Percentiles rank a stretch among this genome's conserved stretches.
phyloP scores from a whole-genome alignment of 2,888 invertebrate genomes.

The Hydroisotoma schaefferi region DNA sequence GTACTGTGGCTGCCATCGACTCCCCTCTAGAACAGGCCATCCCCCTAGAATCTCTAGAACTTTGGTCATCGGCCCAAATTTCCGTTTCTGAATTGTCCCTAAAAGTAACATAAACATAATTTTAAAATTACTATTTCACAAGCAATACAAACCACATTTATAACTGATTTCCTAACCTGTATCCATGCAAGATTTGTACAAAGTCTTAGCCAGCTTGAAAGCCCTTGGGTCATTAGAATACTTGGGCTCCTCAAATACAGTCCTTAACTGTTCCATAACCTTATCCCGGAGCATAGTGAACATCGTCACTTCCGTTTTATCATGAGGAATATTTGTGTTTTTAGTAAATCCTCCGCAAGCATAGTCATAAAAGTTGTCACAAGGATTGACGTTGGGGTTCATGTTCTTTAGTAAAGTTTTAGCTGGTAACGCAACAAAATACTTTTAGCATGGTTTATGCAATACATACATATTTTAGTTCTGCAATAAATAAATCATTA shows the following conservation, averaged over 20 bases:
- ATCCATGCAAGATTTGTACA: constrained; percentile 84
- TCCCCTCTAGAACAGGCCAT: constrained; percentile 53
- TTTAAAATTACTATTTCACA: not conserved
- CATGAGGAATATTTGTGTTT: constrained; percentile 70
- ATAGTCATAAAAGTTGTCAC: constrained; percentile 76
- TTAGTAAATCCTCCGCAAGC: constrained; percentile 72
- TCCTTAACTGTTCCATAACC: constrained; percentile 66
- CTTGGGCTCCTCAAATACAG: constrained; percentile 60
- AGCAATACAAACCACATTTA: not conserved
- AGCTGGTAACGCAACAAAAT: no score
- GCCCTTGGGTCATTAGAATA: constrained; percentile 57
- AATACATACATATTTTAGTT: not conserved
- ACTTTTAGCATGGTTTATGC: no score
- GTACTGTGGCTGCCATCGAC: constrained; percentile 50
- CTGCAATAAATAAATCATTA: not conserved
- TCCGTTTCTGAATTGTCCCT: constrained; percentile 53
- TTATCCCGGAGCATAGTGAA: constrained; percentile 69
- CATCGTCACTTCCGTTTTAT: constrained; percentile 69
- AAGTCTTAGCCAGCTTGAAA: constrained; percentile 65
- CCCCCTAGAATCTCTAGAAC: constrained; percentile 54
- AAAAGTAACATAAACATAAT: constrained; percentile 3
- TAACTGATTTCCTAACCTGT: constrained; percentile 61
- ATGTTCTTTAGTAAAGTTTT: constrained; percentile 49
- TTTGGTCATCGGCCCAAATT: constrained; percentile 52
- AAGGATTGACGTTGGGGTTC: constrained; percentile 62